Evolutionary conservation across 2,797 vertebrate species (phyloP).

Genomic region (Lophius americanus): DNA sequence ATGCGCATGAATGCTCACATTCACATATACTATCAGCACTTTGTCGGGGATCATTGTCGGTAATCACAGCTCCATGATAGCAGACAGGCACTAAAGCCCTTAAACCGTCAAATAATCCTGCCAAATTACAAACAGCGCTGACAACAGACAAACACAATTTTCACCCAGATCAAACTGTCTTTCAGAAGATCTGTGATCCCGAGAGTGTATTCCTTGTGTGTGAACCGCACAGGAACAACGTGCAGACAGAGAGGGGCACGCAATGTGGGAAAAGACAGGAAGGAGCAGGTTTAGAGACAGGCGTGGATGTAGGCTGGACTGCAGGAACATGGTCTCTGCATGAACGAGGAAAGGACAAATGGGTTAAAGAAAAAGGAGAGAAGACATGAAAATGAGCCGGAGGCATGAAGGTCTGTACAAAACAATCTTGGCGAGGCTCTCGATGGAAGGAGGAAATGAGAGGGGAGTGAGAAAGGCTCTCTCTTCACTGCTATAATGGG

Average conservation of each 20-base stretch:
- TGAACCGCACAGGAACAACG: slow-evolving; percentile 21
- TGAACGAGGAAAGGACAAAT: slow-evolving; percentile 55
- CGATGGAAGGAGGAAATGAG: slow-evolving; percentile 24
- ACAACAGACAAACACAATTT: slow-evolving; percentile 36
- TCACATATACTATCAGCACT: slow-evolving; percentile 25
- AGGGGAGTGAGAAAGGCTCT: slow-evolving; percentile 13
- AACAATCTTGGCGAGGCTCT: too few relatives aligned
- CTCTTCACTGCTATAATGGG: slow-evolving; percentile 27
- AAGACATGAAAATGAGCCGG: slow-evolving; percentile 23
- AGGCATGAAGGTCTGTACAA: slow-evolving; percentile 15
- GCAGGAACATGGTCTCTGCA: slow-evolving; percentile 29
- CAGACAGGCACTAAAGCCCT: slow-evolving; percentile 45
- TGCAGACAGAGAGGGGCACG: slow-evolving; percentile 45
- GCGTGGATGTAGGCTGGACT: slow-evolving; percentile 53
- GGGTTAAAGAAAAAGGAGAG: slow-evolving; percentile 32
- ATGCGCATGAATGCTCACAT: slow-evolving; percentile 11
- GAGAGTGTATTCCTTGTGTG: slow-evolving; percentile 4
- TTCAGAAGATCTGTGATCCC: slow-evolving; percentile 26
- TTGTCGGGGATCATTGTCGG: slow-evolving; percentile 23
- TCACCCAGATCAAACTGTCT: slow-evolving; percentile 3
- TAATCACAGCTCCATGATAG: slow-evolving; percentile 52
- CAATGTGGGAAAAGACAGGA: slow-evolving; percentile 64
- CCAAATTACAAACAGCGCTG: slow-evolving; percentile 37
- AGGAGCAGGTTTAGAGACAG: slow-evolving; percentile 63
- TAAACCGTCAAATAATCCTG: slow-evolving; percentile 61